A percentile compares a stretch with the other conserved stretches of the same genome.
These are phyloP conservation scores for Ischnura elegans DNA, from an alignment of 2,888 invertebrate genomes.

Conservation along the genomic window DNA sequence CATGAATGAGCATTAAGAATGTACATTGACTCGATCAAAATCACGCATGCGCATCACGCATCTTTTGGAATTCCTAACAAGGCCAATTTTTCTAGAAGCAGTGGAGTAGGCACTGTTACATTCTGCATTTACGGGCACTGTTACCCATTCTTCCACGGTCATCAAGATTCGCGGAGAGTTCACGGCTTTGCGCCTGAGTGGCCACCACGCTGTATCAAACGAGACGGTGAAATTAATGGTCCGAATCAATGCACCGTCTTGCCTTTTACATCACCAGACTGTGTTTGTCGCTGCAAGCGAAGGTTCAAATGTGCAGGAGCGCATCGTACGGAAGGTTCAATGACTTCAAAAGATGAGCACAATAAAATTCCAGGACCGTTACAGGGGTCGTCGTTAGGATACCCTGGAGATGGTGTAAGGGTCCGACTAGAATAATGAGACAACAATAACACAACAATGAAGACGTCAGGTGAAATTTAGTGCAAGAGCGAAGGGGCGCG, in stretches of 20 bases:
- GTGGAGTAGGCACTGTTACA: too few relatives aligned
- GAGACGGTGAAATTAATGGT: not conserved
- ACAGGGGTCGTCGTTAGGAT: not conserved
- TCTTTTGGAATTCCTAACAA: too few relatives aligned
- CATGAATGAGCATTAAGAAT: too few relatives aligned
- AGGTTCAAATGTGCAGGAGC: not conserved
- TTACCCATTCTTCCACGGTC: not conserved
- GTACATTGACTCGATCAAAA: too few relatives aligned
- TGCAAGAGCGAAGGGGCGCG: too few relatives aligned
- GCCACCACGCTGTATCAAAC: not conserved
- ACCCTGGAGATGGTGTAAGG: not conserved
- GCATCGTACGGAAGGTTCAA: not conserved
- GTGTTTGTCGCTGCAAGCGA: not conserved
- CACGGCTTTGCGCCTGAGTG: not conserved
- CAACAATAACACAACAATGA: not conserved
- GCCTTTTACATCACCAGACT: not conserved
- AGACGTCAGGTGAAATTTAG: not conserved
- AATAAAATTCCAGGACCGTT: not conserved
- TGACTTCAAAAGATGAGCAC: not conserved
- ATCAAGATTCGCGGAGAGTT: not conserved
- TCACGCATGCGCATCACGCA: too few relatives aligned
- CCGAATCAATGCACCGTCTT: not conserved
- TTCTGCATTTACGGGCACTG: too few relatives aligned
- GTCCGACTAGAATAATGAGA: not conserved
- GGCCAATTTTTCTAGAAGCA: too few relatives aligned